These are phyloP conservation scores for Xanthorhoe spadicearia DNA, from an alignment of 2,888 invertebrate species.

Conservation along the genomic window DNA sequence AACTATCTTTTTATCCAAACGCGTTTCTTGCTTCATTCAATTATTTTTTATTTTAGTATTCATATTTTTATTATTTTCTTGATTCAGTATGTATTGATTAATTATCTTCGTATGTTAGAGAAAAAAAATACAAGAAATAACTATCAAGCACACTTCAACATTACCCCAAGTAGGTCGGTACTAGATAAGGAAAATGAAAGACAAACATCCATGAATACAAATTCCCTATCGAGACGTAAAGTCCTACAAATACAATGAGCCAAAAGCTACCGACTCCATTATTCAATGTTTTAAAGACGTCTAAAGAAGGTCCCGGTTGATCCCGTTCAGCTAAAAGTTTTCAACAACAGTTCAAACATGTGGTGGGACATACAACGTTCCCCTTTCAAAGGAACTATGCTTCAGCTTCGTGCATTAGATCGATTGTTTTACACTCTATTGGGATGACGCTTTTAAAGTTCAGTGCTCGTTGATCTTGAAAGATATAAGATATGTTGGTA, in stretches of 20 bases:
- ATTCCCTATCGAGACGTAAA: conserved; percentile 19
- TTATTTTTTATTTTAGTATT: too few species aligned
- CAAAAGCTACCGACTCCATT: conserved; percentile 60
- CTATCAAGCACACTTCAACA: not conserved
- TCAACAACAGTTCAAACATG: conserved; percentile 83
- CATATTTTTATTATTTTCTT: too few species aligned
- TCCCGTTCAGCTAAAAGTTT: conserved; percentile 77
- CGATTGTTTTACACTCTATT: conserved; percentile 56
- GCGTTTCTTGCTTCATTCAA: too few species aligned
- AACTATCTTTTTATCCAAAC: too few species aligned
- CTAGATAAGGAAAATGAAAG: not conserved
- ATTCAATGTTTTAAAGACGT: conserved; percentile 71
- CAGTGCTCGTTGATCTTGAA: conserved; percentile 3
- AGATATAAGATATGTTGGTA: not conserved
- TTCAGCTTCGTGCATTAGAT: conserved; percentile 57
- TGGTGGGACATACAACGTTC: conserved; percentile 76
- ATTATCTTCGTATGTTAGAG: too few species aligned
- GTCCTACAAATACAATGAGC: conserved; percentile 30
- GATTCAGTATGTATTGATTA: too few species aligned
- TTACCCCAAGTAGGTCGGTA: not conserved
- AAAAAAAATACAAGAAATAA: not conserved
- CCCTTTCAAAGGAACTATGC: conserved; percentile 67
- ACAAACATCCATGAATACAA: conserved; percentile 12
- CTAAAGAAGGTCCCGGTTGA: conserved; percentile 69
- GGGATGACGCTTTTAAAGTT: conserved; percentile 11